phyloP scores from a whole-genome alignment of 1,140 invertebrate species.

The Hycleus cichorii region DNA sequence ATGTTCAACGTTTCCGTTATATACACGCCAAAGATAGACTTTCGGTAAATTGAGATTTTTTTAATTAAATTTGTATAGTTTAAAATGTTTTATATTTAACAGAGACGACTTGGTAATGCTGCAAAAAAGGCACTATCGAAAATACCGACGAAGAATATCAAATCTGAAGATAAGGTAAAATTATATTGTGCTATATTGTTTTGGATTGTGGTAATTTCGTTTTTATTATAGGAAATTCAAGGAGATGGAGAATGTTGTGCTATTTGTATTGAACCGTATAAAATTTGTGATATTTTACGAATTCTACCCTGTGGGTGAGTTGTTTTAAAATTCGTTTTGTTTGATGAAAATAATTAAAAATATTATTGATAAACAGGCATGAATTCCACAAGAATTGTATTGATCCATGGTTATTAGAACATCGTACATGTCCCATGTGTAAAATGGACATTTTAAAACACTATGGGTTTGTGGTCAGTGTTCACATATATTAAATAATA shows the following conservation, averaged over 20 bases:
- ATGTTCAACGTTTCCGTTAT: conserved; percentile 86
- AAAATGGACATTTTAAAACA: conserved; percentile 91
- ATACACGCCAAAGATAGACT: conserved; percentile 82
- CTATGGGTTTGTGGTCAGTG: conserved; percentile 77
- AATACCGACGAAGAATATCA: conserved; percentile 80
- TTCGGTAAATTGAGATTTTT: conserved; percentile 53
- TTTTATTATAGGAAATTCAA: conserved; percentile 56
- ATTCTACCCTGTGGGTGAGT: conserved; percentile 82
- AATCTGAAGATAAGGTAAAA: conserved; percentile 72
- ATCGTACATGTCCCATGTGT: conserved; percentile 91
- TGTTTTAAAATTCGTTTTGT: conserved; percentile 7
- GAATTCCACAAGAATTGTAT: conserved; percentile 91
- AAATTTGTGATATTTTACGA: conserved; percentile 71
- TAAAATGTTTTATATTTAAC: conserved; percentile 31
- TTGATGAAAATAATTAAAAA: not conserved
- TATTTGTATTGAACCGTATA: conserved; percentile 86
- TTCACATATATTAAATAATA: conserved; percentile 14
- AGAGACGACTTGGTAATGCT: conserved; percentile 79
- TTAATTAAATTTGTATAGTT: not conserved
- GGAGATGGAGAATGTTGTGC: conserved; percentile 83
- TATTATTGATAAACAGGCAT: conserved; percentile 59
- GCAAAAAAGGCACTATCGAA: conserved; percentile 85
- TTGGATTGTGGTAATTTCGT: conserved; percentile 2
- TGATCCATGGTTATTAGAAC: conserved; percentile 89
- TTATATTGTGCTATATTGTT: conserved; percentile 9